Conservation (phyloP, 2,113 vertebrate genomes). For the Solenodon paradoxus region DNA sequence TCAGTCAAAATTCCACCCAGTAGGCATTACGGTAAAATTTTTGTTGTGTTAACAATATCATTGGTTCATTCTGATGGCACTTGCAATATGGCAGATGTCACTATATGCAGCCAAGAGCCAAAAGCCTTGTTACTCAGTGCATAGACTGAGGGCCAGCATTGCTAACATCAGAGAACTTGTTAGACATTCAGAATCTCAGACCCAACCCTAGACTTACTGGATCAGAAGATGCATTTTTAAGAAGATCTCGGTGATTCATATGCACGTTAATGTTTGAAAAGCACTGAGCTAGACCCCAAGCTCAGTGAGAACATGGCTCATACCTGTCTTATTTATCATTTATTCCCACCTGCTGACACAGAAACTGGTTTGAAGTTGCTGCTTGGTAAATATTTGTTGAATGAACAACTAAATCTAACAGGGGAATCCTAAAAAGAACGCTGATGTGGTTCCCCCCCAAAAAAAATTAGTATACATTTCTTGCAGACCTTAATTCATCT, state of each 20-base stretch:
- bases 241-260: background rate
- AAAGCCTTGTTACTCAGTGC: background rate
- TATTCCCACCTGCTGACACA: background rate
- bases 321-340: background rate
- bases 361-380: background rate
- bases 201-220: background rate
- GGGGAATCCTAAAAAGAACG: background rate
- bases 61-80: background rate
- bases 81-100: background rate
- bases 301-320: background rate
- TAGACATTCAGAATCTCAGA: background rate
- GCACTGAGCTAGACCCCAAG: background rate
- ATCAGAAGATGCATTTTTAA: background rate
- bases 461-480: background rate
- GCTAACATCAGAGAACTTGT: background rate
- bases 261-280: background rate
- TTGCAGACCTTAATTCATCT: background rate
- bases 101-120: background rate
- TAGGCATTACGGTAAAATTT: background rate
- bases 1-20: background rate
- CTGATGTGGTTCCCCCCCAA: too few species aligned
- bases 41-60: background rate
- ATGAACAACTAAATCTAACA: background rate
- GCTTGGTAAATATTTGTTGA: background rate
- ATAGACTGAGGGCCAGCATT: background rate